phyloP scores from a whole-genome alignment of 2,888 invertebrate species.

The Sarcophaga subvicina region DNA sequence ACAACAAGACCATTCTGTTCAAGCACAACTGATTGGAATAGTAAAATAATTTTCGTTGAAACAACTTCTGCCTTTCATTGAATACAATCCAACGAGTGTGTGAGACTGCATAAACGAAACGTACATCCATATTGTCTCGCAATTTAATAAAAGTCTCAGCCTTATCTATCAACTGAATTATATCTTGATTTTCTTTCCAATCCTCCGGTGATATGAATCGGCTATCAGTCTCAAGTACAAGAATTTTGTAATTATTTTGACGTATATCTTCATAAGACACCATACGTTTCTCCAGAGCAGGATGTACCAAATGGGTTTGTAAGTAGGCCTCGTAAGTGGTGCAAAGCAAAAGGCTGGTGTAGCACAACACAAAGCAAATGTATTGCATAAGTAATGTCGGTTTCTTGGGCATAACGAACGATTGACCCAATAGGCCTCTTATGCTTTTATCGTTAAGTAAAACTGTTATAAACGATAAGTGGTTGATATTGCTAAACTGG shows the following conservation, averaged over 20 bases:
- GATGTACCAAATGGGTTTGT: conserved; percentile 61
- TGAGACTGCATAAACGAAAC: conserved; percentile 55
- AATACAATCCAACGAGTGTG: conserved; percentile 56
- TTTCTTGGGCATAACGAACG: conserved; percentile 52
- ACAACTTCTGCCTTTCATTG: conserved; percentile 55
- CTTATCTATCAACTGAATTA: conserved; percentile 12
- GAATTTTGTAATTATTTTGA: conserved; percentile 51
- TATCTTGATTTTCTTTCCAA: conserved; percentile 2
- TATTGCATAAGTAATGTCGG: conserved; percentile 45
- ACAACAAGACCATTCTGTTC: conserved; percentile 13
- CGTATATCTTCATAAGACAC: conserved; percentile 62
- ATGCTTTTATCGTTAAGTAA: conserved; percentile 55
- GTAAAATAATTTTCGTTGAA: conserved; percentile 60
- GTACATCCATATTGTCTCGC: conserved; percentile 50
- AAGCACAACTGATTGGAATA: conserved; percentile 53
- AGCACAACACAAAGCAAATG: conserved; percentile 49
- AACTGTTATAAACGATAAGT: not conserved
- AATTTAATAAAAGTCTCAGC: conserved; percentile 29
- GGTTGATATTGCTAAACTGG: not conserved
- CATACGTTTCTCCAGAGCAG: conserved; percentile 50
- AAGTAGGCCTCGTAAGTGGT: conserved; percentile 64
- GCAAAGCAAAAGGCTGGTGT: conserved; percentile 57
- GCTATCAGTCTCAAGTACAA: conserved; percentile 32
- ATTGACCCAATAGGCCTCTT: conserved; percentile 65
- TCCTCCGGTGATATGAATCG: not conserved